These are phyloP conservation scores for Crenuchus spilurus DNA, from an alignment of 2,797 vertebrate species.

Conservation along the genomic window DNA sequence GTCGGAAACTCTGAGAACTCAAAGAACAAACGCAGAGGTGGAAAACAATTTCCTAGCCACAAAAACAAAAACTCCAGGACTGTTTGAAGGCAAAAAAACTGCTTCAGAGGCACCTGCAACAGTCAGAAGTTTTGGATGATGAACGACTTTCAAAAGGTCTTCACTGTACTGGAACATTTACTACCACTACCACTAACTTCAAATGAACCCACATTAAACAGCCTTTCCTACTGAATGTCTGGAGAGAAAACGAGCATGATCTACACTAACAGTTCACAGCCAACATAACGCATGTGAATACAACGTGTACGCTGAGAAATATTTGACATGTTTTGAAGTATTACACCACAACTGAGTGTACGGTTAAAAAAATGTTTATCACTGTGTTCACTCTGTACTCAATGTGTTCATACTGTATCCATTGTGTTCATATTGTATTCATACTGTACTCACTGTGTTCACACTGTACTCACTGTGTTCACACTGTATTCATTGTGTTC, in stretches of 20 bases:
- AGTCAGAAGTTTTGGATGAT: constrained; percentile 36
- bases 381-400: constrained; percentile 1
- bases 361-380: constrained; percentile 5
- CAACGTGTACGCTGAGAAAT: neutral
- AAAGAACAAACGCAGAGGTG: constrained; percentile 23
- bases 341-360: neutral
- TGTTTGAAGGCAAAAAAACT: constrained; percentile 37
- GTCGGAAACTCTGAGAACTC: constrained; percentile 29
- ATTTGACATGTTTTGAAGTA: neutral
- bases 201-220: constrained; percentile 2
- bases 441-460: too few species aligned
- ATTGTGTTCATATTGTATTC: too few species aligned
- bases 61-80: neutral
- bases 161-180: constrained; percentile 48
- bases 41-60: constrained; percentile 10
- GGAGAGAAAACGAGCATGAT: neutral
- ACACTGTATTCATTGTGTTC: too few species aligned
- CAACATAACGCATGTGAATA: neutral
- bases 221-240: constrained; percentile 2
- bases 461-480: too few species aligned
- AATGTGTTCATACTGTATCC: too few species aligned
- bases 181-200: constrained; percentile 1
- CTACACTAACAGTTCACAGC: neutral
- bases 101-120: constrained; percentile 35
- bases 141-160: constrained; percentile 46